Base-by-base conservation (phyloP, 2,888 invertebrate species). In the Cosmia trapezina region DNA sequence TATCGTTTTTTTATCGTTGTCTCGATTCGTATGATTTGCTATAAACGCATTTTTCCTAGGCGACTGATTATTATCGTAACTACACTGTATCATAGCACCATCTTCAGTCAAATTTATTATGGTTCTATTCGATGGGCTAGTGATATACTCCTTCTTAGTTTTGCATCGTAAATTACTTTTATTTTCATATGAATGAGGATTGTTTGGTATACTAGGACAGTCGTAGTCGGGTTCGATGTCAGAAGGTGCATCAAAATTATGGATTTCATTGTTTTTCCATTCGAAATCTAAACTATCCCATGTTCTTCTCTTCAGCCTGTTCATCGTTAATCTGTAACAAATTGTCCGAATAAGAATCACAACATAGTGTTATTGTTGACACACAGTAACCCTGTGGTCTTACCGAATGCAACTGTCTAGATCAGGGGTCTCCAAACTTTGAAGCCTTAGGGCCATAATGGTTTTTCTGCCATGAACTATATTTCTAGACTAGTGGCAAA, bases 91-190 rank as follows among this genome's bases (percentile, higher is more conserved):
- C 9, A 97, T 97, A 63, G 97, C 97, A 59, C 97, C 97, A 83
- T 97, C 97, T 91, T 97, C 98, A 2, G 97, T 97, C 84, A 98
- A 93, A 93, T 97, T 97, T 63, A 98, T 98, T 78, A 98, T 97
- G 6, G 98, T 98, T 87, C 97, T 97, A 92, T 97, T 97, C 78
- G 97, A 97, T 76, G 96, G 95, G 87, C 89, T 87, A 73, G 91
- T 92, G 77, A 94, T 80, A 70, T 92, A 93, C 54, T 96, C 95
- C 73, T 91, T 91, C 81, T 91, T 93, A 75, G 81, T 90, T 85
- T 92, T 94, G 83, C 85, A 88, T 77, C 90, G 89, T 77, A 87
- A 83, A 79, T 91, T 92, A 71, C 88, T 92, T 86, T 95, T 96
- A 85, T 92, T 96, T 85, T 96, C 93, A 88, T 93, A 91, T 65